These are phyloP conservation scores for Sterna hirundo DNA, from an alignment of 2,113 vertebrate genomes.

Conservation along the genomic window DNA sequence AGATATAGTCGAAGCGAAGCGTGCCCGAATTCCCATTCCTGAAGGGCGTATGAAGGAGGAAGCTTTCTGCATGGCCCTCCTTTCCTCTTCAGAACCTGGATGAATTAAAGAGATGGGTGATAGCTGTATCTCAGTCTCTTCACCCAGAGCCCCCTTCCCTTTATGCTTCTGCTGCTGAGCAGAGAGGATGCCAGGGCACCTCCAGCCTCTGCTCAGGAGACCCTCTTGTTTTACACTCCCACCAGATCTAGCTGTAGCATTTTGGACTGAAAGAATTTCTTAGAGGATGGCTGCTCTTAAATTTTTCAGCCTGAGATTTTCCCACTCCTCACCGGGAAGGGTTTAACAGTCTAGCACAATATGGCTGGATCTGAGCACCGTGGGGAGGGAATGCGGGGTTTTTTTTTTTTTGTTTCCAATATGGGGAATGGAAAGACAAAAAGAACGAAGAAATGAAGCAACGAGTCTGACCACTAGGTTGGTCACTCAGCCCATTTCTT, in stretches of 20 bases:
- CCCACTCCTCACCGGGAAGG: neutral
- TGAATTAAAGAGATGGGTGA: neutral
- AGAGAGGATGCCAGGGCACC: neutral
- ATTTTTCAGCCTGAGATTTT: neutral
- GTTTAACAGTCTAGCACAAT: neutral
- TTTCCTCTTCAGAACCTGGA: constrained; percentile 67
- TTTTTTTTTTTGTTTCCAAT: neutral
- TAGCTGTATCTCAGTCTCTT: neutral
- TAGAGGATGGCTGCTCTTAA: neutral
- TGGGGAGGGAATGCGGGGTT: neutral
- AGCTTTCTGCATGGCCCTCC: constrained; percentile 54
- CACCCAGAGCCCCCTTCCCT: neutral
- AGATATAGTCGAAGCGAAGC: fast-evolving
- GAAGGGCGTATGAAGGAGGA: neutral
- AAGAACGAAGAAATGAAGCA: neutral
- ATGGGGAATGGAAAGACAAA: neutral
- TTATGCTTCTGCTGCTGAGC: neutral
- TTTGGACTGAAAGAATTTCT: neutral
- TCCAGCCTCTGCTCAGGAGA: neutral
- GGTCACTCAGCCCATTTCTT: neutral
- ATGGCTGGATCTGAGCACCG: neutral
- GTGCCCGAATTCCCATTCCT: neutral
- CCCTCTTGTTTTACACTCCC: neutral
- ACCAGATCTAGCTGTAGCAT: neutral
- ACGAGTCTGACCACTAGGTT: neutral